These are phyloP conservation scores for Tachysurus vachellii DNA, from an alignment of 2,113 vertebrate species.

Conservation along the genomic window DNA sequence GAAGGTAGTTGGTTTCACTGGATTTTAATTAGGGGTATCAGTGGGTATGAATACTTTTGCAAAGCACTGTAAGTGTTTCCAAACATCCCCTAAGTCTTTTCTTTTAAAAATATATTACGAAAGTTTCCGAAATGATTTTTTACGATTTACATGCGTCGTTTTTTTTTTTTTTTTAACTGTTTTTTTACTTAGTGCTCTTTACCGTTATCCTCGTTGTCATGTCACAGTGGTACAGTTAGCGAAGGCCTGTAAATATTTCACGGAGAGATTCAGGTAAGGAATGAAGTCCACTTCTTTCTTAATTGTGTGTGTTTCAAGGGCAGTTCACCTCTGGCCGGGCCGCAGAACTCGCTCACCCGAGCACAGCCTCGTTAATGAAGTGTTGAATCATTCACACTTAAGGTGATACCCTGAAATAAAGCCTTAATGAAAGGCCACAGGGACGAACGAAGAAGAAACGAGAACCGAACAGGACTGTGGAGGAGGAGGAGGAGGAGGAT, in stretches of 20 bases:
- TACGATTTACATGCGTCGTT: too few species aligned
- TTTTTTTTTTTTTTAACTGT: too few species aligned
- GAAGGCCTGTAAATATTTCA: background rate
- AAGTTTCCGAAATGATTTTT: too few species aligned
- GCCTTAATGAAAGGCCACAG: conserved; percentile 62
- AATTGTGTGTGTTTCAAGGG: conserved; percentile 33
- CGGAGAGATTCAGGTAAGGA: background rate
- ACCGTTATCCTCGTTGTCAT: background rate
- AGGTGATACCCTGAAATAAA: conserved; percentile 67
- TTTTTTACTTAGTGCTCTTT: background rate
- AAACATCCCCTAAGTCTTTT: background rate
- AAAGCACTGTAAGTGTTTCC: background rate
- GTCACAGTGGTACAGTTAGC: background rate
- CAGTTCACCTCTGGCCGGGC: conserved; percentile 62
- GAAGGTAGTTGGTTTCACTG: too few species aligned
- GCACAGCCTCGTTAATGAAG: conserved; percentile 64
- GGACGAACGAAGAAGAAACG: conserved; percentile 46
- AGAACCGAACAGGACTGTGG: background rate
- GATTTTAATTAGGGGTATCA: too few species aligned
- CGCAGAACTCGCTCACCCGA: conserved; percentile 56
- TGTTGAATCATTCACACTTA: conserved; percentile 61
- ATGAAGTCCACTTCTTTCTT: background rate
- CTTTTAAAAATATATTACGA: background rate
- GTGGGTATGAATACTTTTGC: too few species aligned
- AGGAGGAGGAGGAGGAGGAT: background rate